These are phyloP conservation scores for Valencia hispanica DNA, from an alignment of 2,797 vertebrate species.

Conservation along the genomic window DNA sequence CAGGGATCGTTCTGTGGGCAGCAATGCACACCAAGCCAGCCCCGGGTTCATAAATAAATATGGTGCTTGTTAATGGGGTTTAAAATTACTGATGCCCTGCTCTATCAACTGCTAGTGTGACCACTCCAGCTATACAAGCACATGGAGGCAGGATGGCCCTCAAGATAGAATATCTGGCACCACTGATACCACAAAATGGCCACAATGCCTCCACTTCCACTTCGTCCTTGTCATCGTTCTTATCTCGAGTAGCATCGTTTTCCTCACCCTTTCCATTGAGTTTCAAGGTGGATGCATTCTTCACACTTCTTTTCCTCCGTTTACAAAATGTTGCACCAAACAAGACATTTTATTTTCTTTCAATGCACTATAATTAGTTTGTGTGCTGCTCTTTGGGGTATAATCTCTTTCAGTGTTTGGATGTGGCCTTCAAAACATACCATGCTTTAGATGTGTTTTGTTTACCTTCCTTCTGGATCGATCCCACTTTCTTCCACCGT, in stretches of 20 bases:
- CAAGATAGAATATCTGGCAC: constrained; percentile 78
- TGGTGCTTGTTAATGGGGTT: constrained; percentile 87
- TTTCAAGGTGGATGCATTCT: constrained; percentile 57
- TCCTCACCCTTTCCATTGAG: constrained; percentile 54
- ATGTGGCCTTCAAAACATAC: constrained; percentile 46
- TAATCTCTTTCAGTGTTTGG: constrained; percentile 68
- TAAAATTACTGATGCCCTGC: constrained; percentile 82
- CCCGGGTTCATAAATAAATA: constrained; percentile 85
- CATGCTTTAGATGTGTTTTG: constrained; percentile 48
- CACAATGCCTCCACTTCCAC: constrained; percentile 63
- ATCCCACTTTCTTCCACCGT: constrained; percentile 48
- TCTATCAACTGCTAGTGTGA: constrained; percentile 75
- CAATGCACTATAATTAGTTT: constrained; percentile 15
- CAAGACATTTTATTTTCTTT: background rate
- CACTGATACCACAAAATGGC: constrained; percentile 69
- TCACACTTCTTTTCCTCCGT: constrained; percentile 32
- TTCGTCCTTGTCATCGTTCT: constrained; percentile 55
- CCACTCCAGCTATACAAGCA: constrained; percentile 71
- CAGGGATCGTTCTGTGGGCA: constrained; percentile 79
- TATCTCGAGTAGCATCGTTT: constrained; percentile 55
- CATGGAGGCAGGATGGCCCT: constrained; percentile 68
- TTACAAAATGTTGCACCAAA: constrained; percentile 42
- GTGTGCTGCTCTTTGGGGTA: constrained; percentile 54
- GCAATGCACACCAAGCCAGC: constrained; percentile 73
- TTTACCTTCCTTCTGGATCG: constrained; percentile 59